Evolutionary conservation across 2,888 invertebrate species (phyloP).

Genomic region (Pogonocherus hispidulus): DNA sequence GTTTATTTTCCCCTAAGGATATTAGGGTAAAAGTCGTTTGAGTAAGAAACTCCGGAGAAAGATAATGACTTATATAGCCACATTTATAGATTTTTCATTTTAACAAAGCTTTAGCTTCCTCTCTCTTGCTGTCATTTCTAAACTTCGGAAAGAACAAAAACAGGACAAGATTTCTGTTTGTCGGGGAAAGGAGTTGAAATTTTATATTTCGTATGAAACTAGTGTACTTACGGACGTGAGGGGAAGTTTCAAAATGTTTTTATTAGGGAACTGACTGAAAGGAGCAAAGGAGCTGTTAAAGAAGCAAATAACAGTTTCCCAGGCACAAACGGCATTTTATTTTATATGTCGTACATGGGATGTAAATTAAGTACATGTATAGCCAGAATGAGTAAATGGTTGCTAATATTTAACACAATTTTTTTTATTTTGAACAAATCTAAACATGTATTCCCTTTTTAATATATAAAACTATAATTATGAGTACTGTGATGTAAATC

Average conservation of each 20-base stretch:
- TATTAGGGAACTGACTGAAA: no score
- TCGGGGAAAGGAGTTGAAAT: not conserved
- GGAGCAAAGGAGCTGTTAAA: no score
- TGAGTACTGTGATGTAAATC: no score
- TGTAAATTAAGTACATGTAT: no score
- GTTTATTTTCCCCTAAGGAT: constrained; percentile 13
- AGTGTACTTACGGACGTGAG: not conserved
- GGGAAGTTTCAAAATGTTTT: not conserved
- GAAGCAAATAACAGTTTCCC: no score
- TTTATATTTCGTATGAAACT: not conserved
- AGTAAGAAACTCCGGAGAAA: not conserved
- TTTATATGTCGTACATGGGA: no score
- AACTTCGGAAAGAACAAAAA: not conserved
- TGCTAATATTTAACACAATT: no score
- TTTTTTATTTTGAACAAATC: no score
- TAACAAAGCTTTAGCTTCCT: not conserved
- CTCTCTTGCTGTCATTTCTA: not conserved
- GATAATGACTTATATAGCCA: not conserved
- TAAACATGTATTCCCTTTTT: no score
- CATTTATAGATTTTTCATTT: not conserved
- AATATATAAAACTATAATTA: no score
- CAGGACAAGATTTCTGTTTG: not conserved
- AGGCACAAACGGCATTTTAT: no score
- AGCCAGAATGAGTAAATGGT: no score
- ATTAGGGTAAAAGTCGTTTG: not conserved